A percentile compares a stretch with the other conserved stretches of the same genome.
Conservation (phyloP, 2,888 invertebrate species). For the Hydropsyche betteni region DNA sequence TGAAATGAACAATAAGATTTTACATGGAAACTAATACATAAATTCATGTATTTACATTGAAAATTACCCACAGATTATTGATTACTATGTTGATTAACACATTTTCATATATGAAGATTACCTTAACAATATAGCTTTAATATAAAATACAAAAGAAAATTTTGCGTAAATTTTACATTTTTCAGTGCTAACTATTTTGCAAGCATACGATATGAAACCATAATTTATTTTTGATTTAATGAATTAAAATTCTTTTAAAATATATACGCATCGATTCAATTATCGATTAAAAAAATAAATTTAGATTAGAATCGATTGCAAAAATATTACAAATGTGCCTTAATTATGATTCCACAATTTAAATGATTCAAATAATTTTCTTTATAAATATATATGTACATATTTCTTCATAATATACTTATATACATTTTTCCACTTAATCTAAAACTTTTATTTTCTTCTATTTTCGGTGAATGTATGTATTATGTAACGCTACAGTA, state of each 20-base stretch:
- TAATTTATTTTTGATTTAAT: no score
- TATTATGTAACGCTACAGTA: no score
- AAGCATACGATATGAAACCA: no score
- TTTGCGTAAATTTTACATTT: background rate
- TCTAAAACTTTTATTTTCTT: no score
- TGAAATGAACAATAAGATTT: conserved; percentile 20
- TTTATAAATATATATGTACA: conserved; percentile 14
- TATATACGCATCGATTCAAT: no score
- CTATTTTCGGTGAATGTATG: no score
- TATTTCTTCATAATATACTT: conserved; percentile 7
- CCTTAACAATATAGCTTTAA: conserved; percentile 2
- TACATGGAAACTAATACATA: conserved; percentile 28
- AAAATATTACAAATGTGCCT: conserved; percentile 25
- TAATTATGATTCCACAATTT: background rate
- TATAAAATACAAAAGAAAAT: conserved; percentile 9
- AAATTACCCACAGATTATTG: conserved; percentile 14
- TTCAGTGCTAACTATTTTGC: no score
- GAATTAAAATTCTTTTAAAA: no score
- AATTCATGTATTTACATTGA: conserved; percentile 9
- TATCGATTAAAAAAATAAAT: conserved; percentile 20
- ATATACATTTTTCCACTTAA: conserved; percentile 1
- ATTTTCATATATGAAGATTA: conserved; percentile 8
- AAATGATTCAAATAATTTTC: background rate
- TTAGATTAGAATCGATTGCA: conserved; percentile 16
- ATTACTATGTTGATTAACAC: conserved; percentile 11